Evolutionary conservation across 2,888 invertebrate genomes (phyloP), one percentile per base, ranked within the genome.

Genomic region (Limulus polyphemus): DNA sequence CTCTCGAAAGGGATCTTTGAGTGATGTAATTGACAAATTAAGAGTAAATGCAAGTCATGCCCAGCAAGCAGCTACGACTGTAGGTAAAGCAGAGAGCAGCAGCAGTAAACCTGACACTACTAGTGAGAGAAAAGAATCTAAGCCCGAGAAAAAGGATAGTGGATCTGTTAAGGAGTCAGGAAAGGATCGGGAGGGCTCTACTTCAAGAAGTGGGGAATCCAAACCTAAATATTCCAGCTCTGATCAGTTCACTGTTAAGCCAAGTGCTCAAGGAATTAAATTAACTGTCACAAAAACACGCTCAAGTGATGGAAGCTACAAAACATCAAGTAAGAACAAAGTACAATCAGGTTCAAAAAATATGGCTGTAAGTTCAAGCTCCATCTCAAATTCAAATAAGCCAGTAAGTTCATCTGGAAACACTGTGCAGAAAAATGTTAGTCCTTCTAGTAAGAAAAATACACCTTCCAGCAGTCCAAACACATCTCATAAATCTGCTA

Each of bases 191-290:
- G 72, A 83, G 83, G 71, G 68, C 74, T 78, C 49, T 79, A 78
- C 69, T 73, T 74, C 74, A 68, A 78, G 63, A 49, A 62, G 71
- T 77, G 77, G 77, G 67, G 73, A 76, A 68, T 49, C 57, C 10
- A 67, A 67, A 57, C 58, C 65, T 47, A 65, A 65, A 50, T 67
- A 65, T 57, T 66, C 62, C 47, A 62, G 62, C 50, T 64, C 67
- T n/a, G 67, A 67, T 56, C 67, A 72, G 54, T 91, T 91, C 72
- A 89, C 89, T 85, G 88, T 92, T 0, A 92, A 91, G 73, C 87
- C 87, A 16, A 89, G 90, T 73, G 85, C 85, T 14, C 90, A 90
- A 70, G 90, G 90, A 5, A 88, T 93, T 79, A 93, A 92, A 76
- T 83, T 93, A 60, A 93, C 90, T 3, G 90, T 92, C 47, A 92